Base-by-base conservation (phyloP, 2,888 invertebrate genomes). In the Automeris io region DNA sequence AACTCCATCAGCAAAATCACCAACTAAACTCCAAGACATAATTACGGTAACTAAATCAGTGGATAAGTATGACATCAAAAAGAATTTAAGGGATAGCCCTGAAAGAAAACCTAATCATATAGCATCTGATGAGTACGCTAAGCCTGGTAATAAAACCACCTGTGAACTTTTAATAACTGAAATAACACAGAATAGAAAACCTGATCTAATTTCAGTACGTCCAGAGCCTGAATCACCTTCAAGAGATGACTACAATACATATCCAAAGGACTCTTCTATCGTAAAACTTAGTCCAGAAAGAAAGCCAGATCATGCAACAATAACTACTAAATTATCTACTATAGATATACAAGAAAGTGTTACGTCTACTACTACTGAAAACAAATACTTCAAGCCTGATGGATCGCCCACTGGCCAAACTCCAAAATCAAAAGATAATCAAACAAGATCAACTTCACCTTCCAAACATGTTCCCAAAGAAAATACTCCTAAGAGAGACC, bases 21-120 rank as follows among this genome's bases (percentile, higher is more conserved):
- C 74, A 0, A 59, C 65, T 9, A 74, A 78, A 51, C 46, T 66
- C n/a, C 53, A 61, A 41, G 65, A 72, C 37, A 63, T 64, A 18
- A 61, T 57, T 31, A 45, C 49, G 13, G 46, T 47, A 39, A 48
- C 53, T 4, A 57, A 52, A 24, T 40, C 38, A 5, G 24, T 36
- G 35, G 37, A 37, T 8, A 22, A 29, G 3, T 13, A 31, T 4
- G 32, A 25, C n/a, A 2, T 21, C 1, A 26, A 18, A 4, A 26
- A 39, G 26, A 18, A 9, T 8, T 34, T 39, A 11, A 49, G 37
- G 23, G 40, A 47, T 38, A 55, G 51, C 34, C 47, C 60, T 38
- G 56, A 58, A 22, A 53, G 40, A 31, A 47, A 47, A 24, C 26
- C 43, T 9, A 26, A 21, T 16, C 5, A 13, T 21, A 25, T n/a